Evolutionary conservation across 2,888 invertebrate species (phyloP), one percentile per base, ranked within the genome.

Genomic region (Choristoneura rosaceana): DNA sequence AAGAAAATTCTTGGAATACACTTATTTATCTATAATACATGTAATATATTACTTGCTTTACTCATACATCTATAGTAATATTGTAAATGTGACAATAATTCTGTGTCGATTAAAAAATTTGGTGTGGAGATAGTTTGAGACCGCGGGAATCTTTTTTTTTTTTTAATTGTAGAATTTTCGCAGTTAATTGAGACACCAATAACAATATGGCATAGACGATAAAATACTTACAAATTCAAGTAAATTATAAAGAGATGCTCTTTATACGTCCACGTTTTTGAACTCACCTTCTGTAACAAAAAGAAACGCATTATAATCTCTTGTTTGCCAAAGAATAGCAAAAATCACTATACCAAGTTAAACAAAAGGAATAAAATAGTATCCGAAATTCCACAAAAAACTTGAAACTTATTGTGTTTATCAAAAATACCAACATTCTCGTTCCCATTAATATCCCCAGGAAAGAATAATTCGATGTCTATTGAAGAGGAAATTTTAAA

Each of bases 271-370:
- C n/a, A 74, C 62, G 55, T 58, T 67, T 62, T 66, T 74, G 59
- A 73, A 88, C 94, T 94, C 93, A 94, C 94, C 94, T 92, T 92
- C 94, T 94, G 93, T 77, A 93, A 94, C 90, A 93, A 93, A 84
- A 84, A 85, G 86, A 79, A 79, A 79, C 67, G 82, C 83, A 85
- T 85, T 81, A 83, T 84, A 86, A 84, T n/a, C 45, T 25, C 58
- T 69, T 69, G 58, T 70, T 47, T 41, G 17, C 4, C 10, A 61
- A 38, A 52, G 38, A 74, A 69, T 43, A 68, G n/a, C 47, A 12
- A 8, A 9, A 55, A 9, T 34, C 10, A 34, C n/a, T 15, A 55
- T 69, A n/a, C 33, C n/a, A 52, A 69, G 52, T 63, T 71, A 73
- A 69, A 69, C 73, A 68, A 73, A 34, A 17, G n/a, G 59, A 34